A percentile compares a stretch with the other conserved stretches of the same genome.
Evolutionary conservation across 2,888 invertebrate genomes (phyloP).

Genomic region (Acanthosepion pharaonis): DNA sequence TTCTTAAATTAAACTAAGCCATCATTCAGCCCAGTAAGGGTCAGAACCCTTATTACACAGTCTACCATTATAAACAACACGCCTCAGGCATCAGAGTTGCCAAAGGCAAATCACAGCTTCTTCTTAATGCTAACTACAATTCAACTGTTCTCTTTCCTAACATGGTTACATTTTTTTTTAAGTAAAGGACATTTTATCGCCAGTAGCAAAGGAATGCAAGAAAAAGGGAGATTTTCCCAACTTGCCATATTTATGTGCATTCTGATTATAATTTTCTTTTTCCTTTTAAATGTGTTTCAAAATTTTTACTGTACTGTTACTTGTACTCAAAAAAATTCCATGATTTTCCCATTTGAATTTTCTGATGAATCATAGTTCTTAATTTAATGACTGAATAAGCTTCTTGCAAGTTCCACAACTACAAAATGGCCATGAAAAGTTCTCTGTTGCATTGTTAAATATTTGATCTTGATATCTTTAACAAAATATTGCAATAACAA

Average conservation of each 20-base stretch:
- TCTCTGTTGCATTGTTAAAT: too few species aligned
- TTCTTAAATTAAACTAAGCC: not conserved
- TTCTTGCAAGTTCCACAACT: too few species aligned
- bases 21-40: slow-evolving; percentile 33
- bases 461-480: too few species aligned
- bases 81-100: not conserved
- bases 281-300: not conserved
- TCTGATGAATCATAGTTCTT: too few species aligned
- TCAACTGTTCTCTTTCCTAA: not conserved
- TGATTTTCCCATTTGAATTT: not conserved
- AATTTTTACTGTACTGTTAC: not conserved
- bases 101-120: not conserved
- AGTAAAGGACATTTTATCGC: not conserved
- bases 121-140: not conserved
- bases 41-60: not conserved
- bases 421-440: too few species aligned
- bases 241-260: not conserved
- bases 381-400: too few species aligned
- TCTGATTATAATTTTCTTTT: not conserved
- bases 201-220: not conserved
- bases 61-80: slow-evolving; percentile 8
- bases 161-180: not conserved
- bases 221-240: not conserved
- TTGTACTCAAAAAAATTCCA: not conserved
- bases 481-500: too few species aligned